Evolutionary conservation across 2,113 vertebrate genomes (phyloP).

Genomic region (Otocyon megalotis): DNA sequence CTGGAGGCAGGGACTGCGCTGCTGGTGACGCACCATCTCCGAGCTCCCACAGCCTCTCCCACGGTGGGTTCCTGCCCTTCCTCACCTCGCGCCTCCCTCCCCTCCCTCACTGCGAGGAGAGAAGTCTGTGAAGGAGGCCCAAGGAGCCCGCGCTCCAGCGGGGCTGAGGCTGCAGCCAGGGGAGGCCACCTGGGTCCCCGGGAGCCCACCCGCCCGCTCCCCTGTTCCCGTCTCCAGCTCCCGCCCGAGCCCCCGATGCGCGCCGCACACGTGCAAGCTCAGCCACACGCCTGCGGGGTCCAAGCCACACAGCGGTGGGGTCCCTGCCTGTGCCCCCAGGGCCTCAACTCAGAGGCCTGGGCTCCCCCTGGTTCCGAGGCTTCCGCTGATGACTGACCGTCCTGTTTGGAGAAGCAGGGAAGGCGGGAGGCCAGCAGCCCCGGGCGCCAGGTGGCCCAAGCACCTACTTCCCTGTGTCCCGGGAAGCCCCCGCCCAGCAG

Average conservation of each 20-base stretch:
- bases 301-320: accelerated
- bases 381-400: background rate
- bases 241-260: background rate
- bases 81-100: no score
- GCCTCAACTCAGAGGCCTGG: accelerated
- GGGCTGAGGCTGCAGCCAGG: accelerated
- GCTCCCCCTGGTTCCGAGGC: accelerated
- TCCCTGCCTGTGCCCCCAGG: accelerated
- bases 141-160: accelerated
- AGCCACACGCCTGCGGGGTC: background rate
- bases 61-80: background rate
- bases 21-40: accelerated
- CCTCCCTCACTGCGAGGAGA: background rate
- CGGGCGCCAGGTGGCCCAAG: accelerated
- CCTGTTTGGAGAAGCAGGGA: background rate
- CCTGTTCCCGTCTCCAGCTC: background rate
- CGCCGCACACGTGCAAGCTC: accelerated
- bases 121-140: background rate
- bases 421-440: background rate
- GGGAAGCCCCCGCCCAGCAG: background rate
- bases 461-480: accelerated
- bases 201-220: no score
- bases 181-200: no score
- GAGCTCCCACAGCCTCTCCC: background rate
- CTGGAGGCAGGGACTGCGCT: accelerated